Evolutionary conservation across 2,888 invertebrate genomes (phyloP).

Genomic region (Acanthococcus lagerstroemiae): DNA sequence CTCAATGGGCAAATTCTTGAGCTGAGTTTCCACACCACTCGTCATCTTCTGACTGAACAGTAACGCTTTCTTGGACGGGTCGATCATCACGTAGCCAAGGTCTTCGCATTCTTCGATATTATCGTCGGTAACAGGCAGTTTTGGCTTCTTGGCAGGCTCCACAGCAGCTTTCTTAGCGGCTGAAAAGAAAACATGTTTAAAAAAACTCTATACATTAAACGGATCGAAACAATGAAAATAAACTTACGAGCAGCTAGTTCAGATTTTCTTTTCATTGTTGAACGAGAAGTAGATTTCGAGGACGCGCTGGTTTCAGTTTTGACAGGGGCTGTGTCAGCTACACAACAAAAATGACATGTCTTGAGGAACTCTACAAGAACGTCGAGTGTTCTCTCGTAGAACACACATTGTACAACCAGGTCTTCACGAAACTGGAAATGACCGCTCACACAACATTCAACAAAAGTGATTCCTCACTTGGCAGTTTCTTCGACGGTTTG

Average conservation of each 20-base stretch:
- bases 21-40: not conserved
- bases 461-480: not conserved
- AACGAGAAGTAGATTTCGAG: not conserved
- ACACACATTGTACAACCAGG: too few species aligned
- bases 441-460: not conserved
- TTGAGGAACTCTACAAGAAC: too few species aligned
- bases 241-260: too few species aligned
- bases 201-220: not conserved
- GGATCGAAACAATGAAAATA: not conserved
- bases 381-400: too few species aligned
- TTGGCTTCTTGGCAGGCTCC: not conserved
- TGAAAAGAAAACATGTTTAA: not conserved
- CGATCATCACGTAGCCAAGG: constrained; percentile 23
- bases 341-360: too few species aligned
- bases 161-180: constrained; percentile 1
- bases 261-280: not conserved
- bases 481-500: not conserved
- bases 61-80: constrained; percentile 5
- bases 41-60: constrained; percentile 1
- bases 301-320: not conserved
- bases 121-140: constrained; percentile 5
- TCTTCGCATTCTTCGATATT: constrained; percentile 29
- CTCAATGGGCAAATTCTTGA: not conserved
- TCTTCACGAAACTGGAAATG: not conserved
- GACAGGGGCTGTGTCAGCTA: too few species aligned